phyloP scores from a whole-genome alignment of 2,113 vertebrate species.

The Prionailurus bengalensis region DNA sequence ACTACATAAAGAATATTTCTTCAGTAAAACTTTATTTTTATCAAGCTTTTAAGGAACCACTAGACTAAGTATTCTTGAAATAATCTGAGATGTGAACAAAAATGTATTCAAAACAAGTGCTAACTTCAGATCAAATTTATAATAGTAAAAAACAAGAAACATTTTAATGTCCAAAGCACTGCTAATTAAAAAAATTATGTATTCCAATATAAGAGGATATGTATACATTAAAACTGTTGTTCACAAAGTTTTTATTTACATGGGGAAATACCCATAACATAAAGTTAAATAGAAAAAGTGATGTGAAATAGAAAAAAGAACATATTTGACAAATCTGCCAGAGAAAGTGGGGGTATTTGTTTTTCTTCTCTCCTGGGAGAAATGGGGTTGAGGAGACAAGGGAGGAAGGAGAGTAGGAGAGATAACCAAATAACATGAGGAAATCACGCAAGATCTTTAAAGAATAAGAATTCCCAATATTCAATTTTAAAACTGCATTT shows the following conservation, averaged over 20 bases:
- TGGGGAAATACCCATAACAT: constrained; percentile 10
- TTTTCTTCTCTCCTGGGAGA: constrained; percentile 15
- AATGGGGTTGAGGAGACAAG: background rate
- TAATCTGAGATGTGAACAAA: constrained; percentile 31
- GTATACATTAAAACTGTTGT: background rate
- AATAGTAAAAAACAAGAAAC: background rate
- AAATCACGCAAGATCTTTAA: background rate
- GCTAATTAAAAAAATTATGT: background rate
- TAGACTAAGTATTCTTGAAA: background rate
- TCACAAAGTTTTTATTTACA: background rate
- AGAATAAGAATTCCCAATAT: background rate
- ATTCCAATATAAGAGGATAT: background rate
- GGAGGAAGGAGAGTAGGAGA: background rate
- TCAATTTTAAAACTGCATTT: background rate
- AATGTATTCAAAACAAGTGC: background rate
- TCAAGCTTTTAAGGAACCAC: background rate
- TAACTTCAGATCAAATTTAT: background rate
- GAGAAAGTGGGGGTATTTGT: background rate
- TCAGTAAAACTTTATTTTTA: background rate
- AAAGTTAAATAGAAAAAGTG: background rate
- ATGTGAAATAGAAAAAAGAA: background rate
- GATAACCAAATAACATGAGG: background rate
- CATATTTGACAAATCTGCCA: background rate
- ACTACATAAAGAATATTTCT: background rate
- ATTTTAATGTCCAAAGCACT: background rate